Conservation (phyloP, 2,113 vertebrate genomes). For the Brienomyrus longianalis region DNA sequence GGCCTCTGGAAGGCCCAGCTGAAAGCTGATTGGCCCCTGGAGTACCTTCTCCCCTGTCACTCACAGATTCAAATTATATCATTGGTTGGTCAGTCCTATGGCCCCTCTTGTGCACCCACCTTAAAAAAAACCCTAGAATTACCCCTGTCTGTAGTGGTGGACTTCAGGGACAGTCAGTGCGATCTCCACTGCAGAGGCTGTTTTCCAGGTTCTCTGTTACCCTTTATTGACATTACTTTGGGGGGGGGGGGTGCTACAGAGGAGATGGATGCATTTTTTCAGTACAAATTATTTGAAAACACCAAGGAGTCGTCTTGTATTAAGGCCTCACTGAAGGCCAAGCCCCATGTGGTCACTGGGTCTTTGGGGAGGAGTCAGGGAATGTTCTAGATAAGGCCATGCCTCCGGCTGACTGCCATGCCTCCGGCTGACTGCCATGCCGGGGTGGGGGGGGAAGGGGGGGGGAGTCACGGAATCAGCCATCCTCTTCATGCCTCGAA, state of each 20-base stretch:
- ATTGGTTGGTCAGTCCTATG: conserved; percentile 34
- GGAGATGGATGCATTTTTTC: neutral
- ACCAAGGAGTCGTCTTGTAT: neutral
- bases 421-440: neutral
- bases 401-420: neutral
- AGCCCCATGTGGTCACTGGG: conserved; percentile 3
- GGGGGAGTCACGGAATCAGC: neutral
- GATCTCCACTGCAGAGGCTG: neutral
- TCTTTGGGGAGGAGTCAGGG: neutral
- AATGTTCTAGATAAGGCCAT: neutral
- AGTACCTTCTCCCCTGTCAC: neutral
- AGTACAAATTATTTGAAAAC: neutral
- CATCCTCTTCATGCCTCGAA: neutral
- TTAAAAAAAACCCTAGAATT: neutral
- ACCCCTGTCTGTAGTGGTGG: neutral
- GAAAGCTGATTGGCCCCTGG: neutral
- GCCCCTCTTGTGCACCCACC: neutral
- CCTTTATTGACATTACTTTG: neutral
- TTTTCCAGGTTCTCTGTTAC: neutral
- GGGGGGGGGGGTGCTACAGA: neutral
- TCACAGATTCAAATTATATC: neutral
- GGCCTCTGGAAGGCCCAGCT: neutral
- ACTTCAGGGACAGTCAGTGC: neutral
- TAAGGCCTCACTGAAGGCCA: neutral
- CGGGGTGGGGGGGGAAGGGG: neutral